phyloP scores from a whole-genome alignment of 2,888 invertebrate species.

The Bedellia somnulentella region DNA sequence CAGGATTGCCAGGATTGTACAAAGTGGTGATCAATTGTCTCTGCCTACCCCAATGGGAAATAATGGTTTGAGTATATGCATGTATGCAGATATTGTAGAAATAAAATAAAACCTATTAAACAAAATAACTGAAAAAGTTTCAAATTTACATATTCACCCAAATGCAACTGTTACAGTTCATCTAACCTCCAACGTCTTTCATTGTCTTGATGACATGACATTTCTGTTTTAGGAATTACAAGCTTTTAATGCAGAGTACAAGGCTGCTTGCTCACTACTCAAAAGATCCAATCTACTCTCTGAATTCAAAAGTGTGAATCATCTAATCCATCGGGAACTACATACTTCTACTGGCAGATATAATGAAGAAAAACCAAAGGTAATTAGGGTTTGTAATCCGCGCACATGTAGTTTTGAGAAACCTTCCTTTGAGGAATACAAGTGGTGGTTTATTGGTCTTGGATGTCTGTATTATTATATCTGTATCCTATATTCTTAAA shows the following conservation, averaged over 20 bases:
- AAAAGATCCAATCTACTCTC: constrained; percentile 50
- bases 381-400: no score
- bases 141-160: constrained; percentile 8
- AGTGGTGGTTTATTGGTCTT: not conserved
- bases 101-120: not conserved
- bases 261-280: constrained; percentile 55
- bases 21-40: no score
- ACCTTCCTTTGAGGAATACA: not conserved
- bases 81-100: not conserved
- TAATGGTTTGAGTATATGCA: no score
- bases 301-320: constrained; percentile 20
- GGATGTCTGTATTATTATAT: not conserved
- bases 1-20: not conserved
- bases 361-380: constrained; percentile 26
- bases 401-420: constrained; percentile 7
- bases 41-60: no score
- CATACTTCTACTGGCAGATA: constrained; percentile 23
- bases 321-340: constrained; percentile 15
- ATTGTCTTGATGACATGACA: constrained; percentile 2
- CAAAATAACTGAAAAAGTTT: constrained; percentile 3
- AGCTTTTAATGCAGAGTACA: constrained; percentile 52
- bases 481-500: not conserved
- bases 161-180: not conserved
- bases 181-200: not conserved
- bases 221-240: constrained; percentile 22